phyloP scores from a whole-genome alignment of 2,797 vertebrate species.

The Sebastes vulpes region DNA sequence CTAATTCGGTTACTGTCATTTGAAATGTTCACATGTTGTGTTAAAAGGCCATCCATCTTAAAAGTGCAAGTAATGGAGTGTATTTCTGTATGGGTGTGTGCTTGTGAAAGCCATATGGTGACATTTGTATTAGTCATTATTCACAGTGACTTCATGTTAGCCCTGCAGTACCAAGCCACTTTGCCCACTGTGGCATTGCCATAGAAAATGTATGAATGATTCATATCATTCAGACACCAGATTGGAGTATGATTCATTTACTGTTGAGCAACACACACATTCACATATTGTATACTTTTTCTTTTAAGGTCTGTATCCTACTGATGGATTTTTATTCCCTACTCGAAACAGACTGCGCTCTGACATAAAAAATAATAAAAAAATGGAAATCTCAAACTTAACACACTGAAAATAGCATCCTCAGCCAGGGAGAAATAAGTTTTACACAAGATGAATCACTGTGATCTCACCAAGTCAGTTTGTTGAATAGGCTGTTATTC shows the following conservation, averaged over 20 bases:
- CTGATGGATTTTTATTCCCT: background rate
- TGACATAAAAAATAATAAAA: background rate
- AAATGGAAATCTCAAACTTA: background rate
- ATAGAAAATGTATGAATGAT: constrained; percentile 55
- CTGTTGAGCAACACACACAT: background rate
- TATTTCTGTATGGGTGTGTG: background rate
- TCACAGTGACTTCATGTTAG: constrained; percentile 45
- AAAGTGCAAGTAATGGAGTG: background rate
- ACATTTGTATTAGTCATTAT: constrained; percentile 59
- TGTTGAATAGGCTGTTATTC: constrained; percentile 13
- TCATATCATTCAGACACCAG: constrained; percentile 37
- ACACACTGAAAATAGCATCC: background rate
- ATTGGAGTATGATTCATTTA: constrained; percentile 44
- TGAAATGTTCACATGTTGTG: background rate
- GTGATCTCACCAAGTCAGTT: background rate
- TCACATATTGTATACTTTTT: constrained; percentile 4
- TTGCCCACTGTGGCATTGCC: constrained; percentile 38
- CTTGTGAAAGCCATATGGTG: constrained; percentile 15
- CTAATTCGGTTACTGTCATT: background rate
- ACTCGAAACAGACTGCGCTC: background rate
- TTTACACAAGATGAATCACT: constrained; percentile 6
- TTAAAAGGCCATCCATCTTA: background rate
- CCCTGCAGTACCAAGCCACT: constrained; percentile 27
- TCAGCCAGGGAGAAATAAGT: background rate
- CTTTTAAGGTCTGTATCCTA: background rate